Conservation (phyloP, 2,797 vertebrate species). For the Rhabdomys pumilio region DNA sequence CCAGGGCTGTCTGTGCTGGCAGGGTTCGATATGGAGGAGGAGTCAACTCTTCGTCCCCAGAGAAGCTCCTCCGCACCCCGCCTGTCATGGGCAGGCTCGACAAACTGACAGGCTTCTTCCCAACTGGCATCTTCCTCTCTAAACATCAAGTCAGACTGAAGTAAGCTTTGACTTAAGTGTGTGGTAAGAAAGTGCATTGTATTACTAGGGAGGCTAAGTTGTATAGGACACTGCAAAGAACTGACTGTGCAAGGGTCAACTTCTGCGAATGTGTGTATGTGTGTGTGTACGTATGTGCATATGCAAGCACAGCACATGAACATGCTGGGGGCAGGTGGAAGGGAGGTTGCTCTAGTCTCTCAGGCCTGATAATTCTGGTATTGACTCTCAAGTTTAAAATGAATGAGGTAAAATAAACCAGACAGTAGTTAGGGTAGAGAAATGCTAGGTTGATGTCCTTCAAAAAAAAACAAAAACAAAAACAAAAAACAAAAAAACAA, state of each 20-base stretch:
- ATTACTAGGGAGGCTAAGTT: constrained; percentile 79
- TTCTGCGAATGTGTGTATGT: neutral
- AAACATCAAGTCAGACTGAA: constrained; percentile 97
- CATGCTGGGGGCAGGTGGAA: too few relatives aligned
- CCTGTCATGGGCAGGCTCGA: constrained; percentile 93
- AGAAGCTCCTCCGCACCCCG: constrained; percentile 95
- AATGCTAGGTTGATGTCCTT: constrained; percentile 56
- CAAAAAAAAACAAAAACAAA: neutral
- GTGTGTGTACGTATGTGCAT: rapidly evolving
- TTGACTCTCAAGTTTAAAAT: constrained; percentile 61
- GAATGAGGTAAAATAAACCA: constrained; percentile 66
- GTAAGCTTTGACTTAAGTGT: constrained; percentile 89
- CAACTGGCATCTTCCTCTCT: constrained; percentile 98
- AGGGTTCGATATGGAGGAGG: constrained; percentile 94
- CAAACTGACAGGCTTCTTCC: constrained; percentile 96
- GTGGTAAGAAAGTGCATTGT: constrained; percentile 86
- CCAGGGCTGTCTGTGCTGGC: constrained; percentile 90
- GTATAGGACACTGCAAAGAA: constrained; percentile 73
- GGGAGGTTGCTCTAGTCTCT: neutral
- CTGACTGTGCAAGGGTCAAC: constrained; percentile 42
- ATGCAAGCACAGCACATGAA: neutral
- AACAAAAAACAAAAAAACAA: too few relatives aligned
- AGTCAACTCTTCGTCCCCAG: constrained; percentile 95
- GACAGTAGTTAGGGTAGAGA: constrained; percentile 11
- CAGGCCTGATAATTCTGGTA: constrained; percentile 33